Percentiles rank a stretch among this genome's conserved stretches.
phyloP scores from a whole-genome alignment of 2,888 invertebrate species.

The Lycia hirtaria region DNA sequence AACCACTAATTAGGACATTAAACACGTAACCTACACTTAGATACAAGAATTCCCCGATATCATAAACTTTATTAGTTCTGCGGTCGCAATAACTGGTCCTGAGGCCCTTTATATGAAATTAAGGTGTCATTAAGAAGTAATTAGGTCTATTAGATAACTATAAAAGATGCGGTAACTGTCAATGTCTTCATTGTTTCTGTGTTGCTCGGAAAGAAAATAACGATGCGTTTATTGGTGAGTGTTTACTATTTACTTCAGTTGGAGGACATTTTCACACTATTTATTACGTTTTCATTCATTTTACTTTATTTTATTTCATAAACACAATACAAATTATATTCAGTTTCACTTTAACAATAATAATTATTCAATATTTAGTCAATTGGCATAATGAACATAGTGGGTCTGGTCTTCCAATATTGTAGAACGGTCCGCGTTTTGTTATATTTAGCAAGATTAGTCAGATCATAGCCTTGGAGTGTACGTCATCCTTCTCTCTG shows the following conservation, averaged over 20 bases:
- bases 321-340: too few relatives aligned
- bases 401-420: too few relatives aligned
- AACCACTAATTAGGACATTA: not conserved
- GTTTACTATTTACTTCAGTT: too few relatives aligned
- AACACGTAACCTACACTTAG: not conserved
- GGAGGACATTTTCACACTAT: too few relatives aligned
- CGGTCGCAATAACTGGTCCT: slow-evolving; percentile 2
- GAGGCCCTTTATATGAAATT: slow-evolving; percentile 10
- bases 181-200: slow-evolving; percentile 13
- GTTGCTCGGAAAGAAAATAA: slow-evolving; percentile 1
- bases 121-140: slow-evolving; percentile 19
- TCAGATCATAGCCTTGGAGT: too few relatives aligned
- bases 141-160: slow-evolving; percentile 22
- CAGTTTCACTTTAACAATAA: not conserved
- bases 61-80: slow-evolving; percentile 3
- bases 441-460: too few relatives aligned
- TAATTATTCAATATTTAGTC: too few relatives aligned
- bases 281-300: too few relatives aligned
- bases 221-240: slow-evolving; percentile 25
- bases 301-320: too few relatives aligned
- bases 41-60: not conserved
- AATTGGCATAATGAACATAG: too few relatives aligned
- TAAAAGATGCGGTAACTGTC: slow-evolving; percentile 14
- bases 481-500: too few relatives aligned
- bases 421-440: too few relatives aligned